A percentile compares a stretch with the other conserved stretches of the same genome.
phyloP scores from a whole-genome alignment of 2,797 vertebrate genomes.

The Cyprinella venusta region DNA sequence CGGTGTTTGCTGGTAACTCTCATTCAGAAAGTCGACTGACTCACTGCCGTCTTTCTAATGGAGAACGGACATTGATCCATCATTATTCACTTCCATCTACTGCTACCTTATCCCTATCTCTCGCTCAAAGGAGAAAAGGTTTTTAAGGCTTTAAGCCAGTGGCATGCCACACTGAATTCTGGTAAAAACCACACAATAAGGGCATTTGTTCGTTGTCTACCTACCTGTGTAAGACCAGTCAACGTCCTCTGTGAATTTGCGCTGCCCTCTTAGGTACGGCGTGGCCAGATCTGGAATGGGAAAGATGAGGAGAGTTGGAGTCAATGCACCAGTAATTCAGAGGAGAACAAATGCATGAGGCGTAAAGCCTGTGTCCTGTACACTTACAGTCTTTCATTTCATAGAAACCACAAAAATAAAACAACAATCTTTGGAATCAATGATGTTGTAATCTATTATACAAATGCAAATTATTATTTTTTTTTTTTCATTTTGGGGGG shows the following conservation, averaged over 20 bases:
- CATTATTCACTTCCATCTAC: conserved; percentile 29
- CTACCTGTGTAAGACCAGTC: conserved; percentile 96
- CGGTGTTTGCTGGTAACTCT: conserved; percentile 20
- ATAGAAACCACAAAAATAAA: background rate
- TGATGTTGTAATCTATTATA: background rate
- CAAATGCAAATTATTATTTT: no score
- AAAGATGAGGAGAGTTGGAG: conserved; percentile 34
- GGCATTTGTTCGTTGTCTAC: conserved; percentile 49
- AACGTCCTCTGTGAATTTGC: conserved; percentile 86
- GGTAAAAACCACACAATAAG: conserved; percentile 23
- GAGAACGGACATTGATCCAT: conserved; percentile 43
- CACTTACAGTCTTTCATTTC: background rate
- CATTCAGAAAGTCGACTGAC: conserved; percentile 12
- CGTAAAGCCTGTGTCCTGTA: background rate
- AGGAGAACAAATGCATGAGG: background rate
- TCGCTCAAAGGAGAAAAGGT: conserved; percentile 15
- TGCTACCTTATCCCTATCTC: conserved; percentile 24
- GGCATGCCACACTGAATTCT: conserved; percentile 1
- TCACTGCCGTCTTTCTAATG: conserved; percentile 22
- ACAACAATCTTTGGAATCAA: background rate
- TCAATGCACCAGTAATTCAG: background rate
- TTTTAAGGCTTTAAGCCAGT: conserved; percentile 20
- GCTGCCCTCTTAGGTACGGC: conserved; percentile 69
- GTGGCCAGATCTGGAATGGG: conserved; percentile 65
- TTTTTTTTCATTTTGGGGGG: background rate